These are phyloP conservation scores for Amaurobius ferox DNA, from an alignment of 2,888 invertebrate species.

Conservation along the genomic window DNA sequence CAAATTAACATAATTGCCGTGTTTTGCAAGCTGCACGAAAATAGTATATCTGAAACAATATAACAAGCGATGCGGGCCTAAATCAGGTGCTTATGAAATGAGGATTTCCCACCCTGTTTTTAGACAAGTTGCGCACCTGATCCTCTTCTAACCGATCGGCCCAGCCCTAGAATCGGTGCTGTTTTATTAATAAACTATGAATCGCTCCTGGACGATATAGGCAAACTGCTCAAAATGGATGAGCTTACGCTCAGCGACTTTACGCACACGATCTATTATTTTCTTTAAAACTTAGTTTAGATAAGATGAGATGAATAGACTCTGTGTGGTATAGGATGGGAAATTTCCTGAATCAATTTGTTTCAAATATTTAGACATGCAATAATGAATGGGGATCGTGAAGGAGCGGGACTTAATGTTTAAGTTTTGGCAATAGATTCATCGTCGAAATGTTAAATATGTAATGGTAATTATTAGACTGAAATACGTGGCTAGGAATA, in stretches of 20 bases:
- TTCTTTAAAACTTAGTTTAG: constrained; percentile 11
- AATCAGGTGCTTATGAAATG: constrained; percentile 7
- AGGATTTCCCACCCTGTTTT: constrained; percentile 2
- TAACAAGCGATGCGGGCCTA: not conserved
- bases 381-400: no score
- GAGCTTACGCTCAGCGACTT: not conserved
- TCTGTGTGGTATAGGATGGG: not conserved
- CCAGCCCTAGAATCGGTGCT: not conserved
- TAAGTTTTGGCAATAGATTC: no score
- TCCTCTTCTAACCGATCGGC: not conserved
- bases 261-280: not conserved
- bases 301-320: not conserved
- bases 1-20: no score
- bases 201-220: not conserved
- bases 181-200: constrained; percentile 10
- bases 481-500: no score
- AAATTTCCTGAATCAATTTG: no score
- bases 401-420: no score
- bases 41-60: not conserved
- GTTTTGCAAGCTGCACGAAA: no score
- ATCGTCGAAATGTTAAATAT: no score
- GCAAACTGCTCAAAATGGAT: not conserved
- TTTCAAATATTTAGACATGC: no score
- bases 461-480: no score
- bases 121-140: not conserved